Conservation (phyloP, 1,140 invertebrate species). For the Fopius arisanus region DNA sequence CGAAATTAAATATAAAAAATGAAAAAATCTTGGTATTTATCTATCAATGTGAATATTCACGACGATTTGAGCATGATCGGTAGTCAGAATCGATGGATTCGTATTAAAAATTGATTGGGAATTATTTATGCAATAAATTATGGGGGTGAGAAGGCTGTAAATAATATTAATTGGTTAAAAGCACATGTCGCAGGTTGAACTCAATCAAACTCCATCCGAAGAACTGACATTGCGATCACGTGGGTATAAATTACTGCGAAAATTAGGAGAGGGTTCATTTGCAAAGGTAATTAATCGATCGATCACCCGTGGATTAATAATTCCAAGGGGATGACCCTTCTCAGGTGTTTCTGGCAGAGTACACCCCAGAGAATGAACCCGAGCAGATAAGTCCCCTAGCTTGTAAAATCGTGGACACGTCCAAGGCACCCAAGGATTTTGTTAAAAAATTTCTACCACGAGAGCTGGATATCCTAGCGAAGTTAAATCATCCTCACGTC, state of each 20-base stretch:
- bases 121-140: background rate
- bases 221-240: constrained; percentile 65
- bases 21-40: background rate
- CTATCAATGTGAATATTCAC: background rate
- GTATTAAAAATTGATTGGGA: background rate
- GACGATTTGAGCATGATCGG: background rate
- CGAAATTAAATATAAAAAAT: background rate
- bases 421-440: constrained; percentile 75
- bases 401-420: constrained; percentile 79
- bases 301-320: constrained; percentile 1
- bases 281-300: constrained; percentile 65
- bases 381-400: constrained; percentile 63
- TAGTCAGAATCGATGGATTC: background rate
- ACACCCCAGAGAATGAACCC: constrained; percentile 53
- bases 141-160: background rate
- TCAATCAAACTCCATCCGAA: constrained; percentile 61
- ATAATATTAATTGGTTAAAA: background rate
- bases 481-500: constrained; percentile 77
- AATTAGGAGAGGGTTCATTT: constrained; percentile 74
- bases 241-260: constrained; percentile 69
- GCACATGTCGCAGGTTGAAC: constrained; percentile 34
- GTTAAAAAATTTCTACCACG: constrained; percentile 78
- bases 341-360: constrained; percentile 71
- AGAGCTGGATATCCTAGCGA: constrained; percentile 74
- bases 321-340: constrained; percentile 33